Conservation (phyloP, 1,140 invertebrate species). For the Ditylenchus dipsaci region DNA sequence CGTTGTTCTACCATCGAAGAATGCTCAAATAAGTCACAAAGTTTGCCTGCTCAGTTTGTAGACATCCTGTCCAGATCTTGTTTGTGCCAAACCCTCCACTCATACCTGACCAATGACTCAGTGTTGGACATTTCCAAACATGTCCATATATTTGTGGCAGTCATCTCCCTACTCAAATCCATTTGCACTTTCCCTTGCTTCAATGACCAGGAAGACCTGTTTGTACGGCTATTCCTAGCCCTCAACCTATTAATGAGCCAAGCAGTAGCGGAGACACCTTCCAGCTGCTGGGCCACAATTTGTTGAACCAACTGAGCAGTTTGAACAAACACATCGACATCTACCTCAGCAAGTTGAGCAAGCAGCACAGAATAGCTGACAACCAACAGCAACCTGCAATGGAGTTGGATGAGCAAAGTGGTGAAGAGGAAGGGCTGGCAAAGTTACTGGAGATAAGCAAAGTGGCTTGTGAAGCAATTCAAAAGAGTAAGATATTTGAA, state of each 20-base stretch:
- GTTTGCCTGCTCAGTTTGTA: slow-evolving; percentile 67
- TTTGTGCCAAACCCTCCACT: slow-evolving; percentile 78
- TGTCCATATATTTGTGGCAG: slow-evolving; percentile 18
- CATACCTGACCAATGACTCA: slow-evolving; percentile 87
- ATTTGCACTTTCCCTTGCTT: slow-evolving; percentile 13
- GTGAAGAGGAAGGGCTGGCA: slow-evolving; percentile 64
- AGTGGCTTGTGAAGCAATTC: slow-evolving; percentile 15
- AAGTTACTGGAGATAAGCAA: slow-evolving; percentile 12
- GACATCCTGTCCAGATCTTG: slow-evolving; percentile 70
- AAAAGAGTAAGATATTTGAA: slow-evolving; percentile 18
- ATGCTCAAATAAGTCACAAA: background rate
- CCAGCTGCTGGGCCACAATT: background rate
- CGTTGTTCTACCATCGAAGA: background rate
- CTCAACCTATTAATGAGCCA: background rate
- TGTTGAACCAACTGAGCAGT: slow-evolving; percentile 65
- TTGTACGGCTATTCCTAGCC: background rate
- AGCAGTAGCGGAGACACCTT: background rate
- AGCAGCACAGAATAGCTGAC: background rate
- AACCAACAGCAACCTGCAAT: slow-evolving; percentile 61
- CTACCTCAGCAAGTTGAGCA: slow-evolving; percentile 67
- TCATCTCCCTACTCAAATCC: slow-evolving; percentile 11
- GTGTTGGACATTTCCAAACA: slow-evolving; percentile 89
- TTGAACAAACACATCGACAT: slow-evolving; percentile 86
- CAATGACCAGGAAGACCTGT: background rate
- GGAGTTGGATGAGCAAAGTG: background rate